Evolutionary conservation across 2,888 invertebrate species (phyloP), one percentile per base, ranked within the genome.

Genomic region (Diadegma fenestrale): DNA sequence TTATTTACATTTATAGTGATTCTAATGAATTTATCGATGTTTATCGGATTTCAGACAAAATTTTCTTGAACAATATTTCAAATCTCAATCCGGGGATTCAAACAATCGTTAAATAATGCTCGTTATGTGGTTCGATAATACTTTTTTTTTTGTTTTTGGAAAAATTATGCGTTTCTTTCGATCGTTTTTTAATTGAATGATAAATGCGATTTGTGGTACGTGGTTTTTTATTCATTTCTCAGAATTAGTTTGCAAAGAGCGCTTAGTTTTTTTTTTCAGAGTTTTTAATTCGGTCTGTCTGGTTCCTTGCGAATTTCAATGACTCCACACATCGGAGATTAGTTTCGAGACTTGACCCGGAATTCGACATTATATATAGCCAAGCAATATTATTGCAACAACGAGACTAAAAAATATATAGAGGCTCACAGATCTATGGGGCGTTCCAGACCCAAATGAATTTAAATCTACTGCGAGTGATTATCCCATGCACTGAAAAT

Each of bases 341-440:
- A 26, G 48, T 26, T 30, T 30, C 26, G 72, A 45, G 43, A 54
- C 8, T 75, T 45, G 71, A 77, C 71, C 71, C 41, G 83, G 66
- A 79, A 75, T 85, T 64, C 61, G 19, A 30, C 17, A 63, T 75
- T 64, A 76, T 51, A 75, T 85, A 58, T 75, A 85, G 64, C 33
- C 30, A 66, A 54, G 37, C 48, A 69, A 66, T 64, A 79, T 85
- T 84, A 78, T 84, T 71, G 45, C 63, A 75, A 85, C 30, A 69
- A 41, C 63, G 41, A 51, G 45, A 68, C 61, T 64, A 22, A 80
- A 48, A 37, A 10, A 64, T 63, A 54, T 22, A 63, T 45, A 14
- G 0, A 48, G 7, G 33, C 37, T 7, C 45, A 45, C 19, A n/a
- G 26, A 61, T 19, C 43, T 61, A 43, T 43, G 61, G 45, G 61